Evolutionary conservation across 2,888 invertebrate genomes (phyloP).

Genomic region (Eulithis prunata): DNA sequence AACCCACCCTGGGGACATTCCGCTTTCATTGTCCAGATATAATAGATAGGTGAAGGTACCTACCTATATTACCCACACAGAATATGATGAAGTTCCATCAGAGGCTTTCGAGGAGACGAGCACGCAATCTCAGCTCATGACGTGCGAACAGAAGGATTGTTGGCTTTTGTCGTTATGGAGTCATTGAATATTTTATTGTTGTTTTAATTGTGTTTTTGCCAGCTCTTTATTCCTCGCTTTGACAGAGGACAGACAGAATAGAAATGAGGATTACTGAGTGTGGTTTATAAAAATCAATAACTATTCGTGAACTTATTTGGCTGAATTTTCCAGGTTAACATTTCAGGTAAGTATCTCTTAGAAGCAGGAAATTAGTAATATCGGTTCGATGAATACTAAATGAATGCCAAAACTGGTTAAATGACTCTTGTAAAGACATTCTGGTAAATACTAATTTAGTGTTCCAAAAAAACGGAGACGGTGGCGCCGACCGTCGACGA

Average conservation of each 20-base stretch:
- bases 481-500: not conserved
- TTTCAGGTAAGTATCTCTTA: too few relatives aligned
- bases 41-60: not conserved
- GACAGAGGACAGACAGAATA: too few relatives aligned
- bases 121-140: conserved; percentile 19
- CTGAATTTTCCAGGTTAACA: too few relatives aligned
- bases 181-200: not conserved
- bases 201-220: not conserved
- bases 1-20: conserved; percentile 34
- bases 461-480: not conserved
- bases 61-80: not conserved
- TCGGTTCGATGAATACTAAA: not conserved
- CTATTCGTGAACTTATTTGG: too few relatives aligned
- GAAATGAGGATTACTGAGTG: too few relatives aligned
- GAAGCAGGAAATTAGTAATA: too few relatives aligned
- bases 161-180: not conserved
- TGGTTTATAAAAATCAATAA: too few relatives aligned
- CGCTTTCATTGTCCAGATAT: not conserved
- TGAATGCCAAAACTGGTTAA: not conserved
- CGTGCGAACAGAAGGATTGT: not conserved
- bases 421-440: not conserved
- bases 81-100: not conserved
- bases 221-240: too few relatives aligned
- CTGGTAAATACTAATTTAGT: not conserved
- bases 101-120: conserved; percentile 14